These are phyloP conservation scores for Cepaea hortensis DNA, from an alignment of 2,888 invertebrate species.

Conservation along the genomic window DNA sequence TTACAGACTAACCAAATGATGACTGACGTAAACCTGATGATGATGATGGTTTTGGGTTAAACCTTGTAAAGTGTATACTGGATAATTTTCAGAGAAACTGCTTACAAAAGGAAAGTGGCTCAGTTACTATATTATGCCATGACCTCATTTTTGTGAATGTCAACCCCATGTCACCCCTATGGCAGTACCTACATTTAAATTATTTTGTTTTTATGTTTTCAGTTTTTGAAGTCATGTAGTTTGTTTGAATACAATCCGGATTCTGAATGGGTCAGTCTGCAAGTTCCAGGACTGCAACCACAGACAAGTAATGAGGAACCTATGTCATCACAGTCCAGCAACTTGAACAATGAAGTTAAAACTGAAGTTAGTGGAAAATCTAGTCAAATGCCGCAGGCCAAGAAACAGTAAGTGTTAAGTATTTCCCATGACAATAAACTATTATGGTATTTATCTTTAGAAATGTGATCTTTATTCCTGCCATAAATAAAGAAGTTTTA, in stretches of 20 bases:
- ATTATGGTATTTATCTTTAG: too few species aligned
- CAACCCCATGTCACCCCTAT: neutral
- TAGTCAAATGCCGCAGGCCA: neutral
- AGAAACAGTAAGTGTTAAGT: neutral
- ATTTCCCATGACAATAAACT: neutral
- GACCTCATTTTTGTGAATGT: neutral
- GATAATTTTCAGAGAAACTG: too few species aligned
- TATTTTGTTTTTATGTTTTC: neutral
- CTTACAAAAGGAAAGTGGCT: too few species aligned
- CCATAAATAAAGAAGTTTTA: too few species aligned
- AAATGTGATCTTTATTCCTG: too few species aligned
- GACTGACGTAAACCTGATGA: too few species aligned
- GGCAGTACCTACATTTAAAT: neutral
- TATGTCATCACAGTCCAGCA: neutral
- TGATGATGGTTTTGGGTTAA: neutral
- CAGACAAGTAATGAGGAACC: neutral
- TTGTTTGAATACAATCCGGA: constrained; percentile 65
- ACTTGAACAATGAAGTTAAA: neutral
- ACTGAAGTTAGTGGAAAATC: neutral
- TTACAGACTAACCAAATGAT: neutral
- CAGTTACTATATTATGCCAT: too few species aligned
- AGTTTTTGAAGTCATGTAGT: constrained; percentile 71
- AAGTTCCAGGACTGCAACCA: constrained; percentile 3
- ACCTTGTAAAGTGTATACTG: neutral
- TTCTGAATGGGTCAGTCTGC: constrained; percentile 59